A percentile compares a stretch with the other conserved stretches of the same genome.
Evolutionary conservation across 2,797 vertebrate species (phyloP).

Genomic region (Chaetophractus vellerosus): DNA sequence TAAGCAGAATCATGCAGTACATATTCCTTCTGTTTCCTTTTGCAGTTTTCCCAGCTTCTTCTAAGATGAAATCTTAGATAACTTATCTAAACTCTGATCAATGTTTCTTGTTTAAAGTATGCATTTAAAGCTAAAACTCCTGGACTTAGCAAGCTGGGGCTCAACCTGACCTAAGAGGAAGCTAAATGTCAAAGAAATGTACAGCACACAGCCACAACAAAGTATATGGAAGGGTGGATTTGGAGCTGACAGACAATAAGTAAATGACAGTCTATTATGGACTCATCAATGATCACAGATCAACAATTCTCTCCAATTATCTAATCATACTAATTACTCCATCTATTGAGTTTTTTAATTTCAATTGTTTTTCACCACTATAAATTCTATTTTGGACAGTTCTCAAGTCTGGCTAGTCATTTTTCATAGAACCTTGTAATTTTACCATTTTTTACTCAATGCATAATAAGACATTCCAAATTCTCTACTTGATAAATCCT

Average conservation of each 20-base stretch:
- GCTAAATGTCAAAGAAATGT: not conserved
- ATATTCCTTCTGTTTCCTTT: not conserved
- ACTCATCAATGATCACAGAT: not conserved
- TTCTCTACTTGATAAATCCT: not conserved
- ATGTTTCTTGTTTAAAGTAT: not conserved
- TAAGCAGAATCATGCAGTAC: too few relatives aligned
- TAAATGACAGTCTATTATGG: not conserved
- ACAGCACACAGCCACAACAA: not conserved
- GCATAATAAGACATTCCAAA: not conserved
- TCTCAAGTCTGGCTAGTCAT: not conserved
- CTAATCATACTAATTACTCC: not conserved
- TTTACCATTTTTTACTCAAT: not conserved
- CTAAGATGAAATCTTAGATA: not conserved
- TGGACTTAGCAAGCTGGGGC: not conserved
- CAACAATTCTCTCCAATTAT: not conserved
- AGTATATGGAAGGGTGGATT: not conserved
- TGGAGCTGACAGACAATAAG: not conserved
- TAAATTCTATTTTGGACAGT: not conserved
- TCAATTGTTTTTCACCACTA: not conserved
- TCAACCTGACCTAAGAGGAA: not conserved
- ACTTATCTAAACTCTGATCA: not conserved
- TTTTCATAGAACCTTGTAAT: not conserved
- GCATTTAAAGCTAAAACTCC: not conserved
- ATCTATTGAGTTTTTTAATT: not conserved
- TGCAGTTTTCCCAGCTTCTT: not conserved